Evolutionary conservation across 2,113 vertebrate genomes (phyloP), one percentile per base, ranked within the genome.

Genomic region (Puffinus mauretanicus): DNA sequence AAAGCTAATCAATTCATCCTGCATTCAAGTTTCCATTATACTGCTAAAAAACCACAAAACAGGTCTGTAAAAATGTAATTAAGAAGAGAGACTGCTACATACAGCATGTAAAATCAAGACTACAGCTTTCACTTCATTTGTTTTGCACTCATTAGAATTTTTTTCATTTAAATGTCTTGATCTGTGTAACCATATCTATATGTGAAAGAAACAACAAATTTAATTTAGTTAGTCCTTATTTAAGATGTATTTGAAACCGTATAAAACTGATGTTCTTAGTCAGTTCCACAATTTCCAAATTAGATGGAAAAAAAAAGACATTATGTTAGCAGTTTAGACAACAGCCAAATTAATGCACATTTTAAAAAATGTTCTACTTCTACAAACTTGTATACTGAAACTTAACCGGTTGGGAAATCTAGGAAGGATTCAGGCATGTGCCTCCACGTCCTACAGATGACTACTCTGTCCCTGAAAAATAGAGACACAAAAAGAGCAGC

Each of bases 1-100:
- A 97, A 95, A 83, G 89, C 88, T 94, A 96, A 98, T 97, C 97
- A 97, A 96, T 97, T 98, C 92, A 96, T 97, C 94, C 95, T 94
- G 82, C 89, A 79, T 97, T 97, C 94, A 93, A 71, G 92, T 97
- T 98, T 97, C 96, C 96, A 96, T 93, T 97, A 95, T 79, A 91
- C 82, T 96, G 93, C 80, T 86, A 90, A 93, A 95, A 94, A 96
- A 97, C 95, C 80, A 97, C 82, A 96, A 93, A 94, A 94, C 90
- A 96, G 94, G 92, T 82, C 92, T 91, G 90, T 94, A 96, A 97
- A 95, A 97, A 97, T 52, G 94, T 83, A 97, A 97, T 95, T 96
- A 97, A 85, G 18, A 10, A 89, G 72, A 87, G 54, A 94, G 88
- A 92, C 67, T 93, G 80, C 67, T 96, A 83, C 71, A 88, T 84